These are phyloP conservation scores for Phenganax stokvisi DNA, from an alignment of 92 coral and sea anemone genomes.

Conservation along the genomic window DNA sequence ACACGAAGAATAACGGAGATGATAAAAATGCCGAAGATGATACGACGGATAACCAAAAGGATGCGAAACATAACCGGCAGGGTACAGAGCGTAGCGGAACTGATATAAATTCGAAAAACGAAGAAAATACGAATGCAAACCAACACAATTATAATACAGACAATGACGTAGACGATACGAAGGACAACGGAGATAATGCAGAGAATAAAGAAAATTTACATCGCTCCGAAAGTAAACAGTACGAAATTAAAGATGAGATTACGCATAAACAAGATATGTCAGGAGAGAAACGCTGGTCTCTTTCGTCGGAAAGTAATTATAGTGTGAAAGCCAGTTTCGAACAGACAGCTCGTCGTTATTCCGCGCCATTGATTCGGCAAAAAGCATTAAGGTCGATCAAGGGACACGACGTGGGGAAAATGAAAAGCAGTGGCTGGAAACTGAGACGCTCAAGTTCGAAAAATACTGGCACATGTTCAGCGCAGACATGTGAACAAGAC, in stretches of 20 bases:
- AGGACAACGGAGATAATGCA: not conserved
- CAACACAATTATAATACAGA: no score
- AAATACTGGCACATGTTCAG: not conserved
- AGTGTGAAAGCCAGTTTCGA: not conserved
- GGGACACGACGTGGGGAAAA: not conserved
- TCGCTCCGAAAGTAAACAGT: not conserved
- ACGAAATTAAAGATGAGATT: not conserved
- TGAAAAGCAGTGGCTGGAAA: not conserved
- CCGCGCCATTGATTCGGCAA: constrained; percentile 89
- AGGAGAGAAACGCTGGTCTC: not conserved
- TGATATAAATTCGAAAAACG: no score
- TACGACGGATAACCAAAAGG: not conserved
- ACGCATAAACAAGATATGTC: not conserved
- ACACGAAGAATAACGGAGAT: not conserved
- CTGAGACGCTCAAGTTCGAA: not conserved
- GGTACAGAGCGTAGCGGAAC: no score
- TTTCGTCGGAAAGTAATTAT: not conserved
- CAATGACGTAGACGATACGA: not conserved
- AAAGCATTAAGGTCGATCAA: constrained; percentile 79
- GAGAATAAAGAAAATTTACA: not conserved
- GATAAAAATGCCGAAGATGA: not conserved
- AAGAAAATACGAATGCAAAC: no score
- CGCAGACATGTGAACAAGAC: not conserved
- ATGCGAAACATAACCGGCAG: no score
- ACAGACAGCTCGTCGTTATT: constrained; percentile 51